Evolutionary conservation across 2,113 vertebrate species (phyloP).

Genomic region (Perca schrenkii): DNA sequence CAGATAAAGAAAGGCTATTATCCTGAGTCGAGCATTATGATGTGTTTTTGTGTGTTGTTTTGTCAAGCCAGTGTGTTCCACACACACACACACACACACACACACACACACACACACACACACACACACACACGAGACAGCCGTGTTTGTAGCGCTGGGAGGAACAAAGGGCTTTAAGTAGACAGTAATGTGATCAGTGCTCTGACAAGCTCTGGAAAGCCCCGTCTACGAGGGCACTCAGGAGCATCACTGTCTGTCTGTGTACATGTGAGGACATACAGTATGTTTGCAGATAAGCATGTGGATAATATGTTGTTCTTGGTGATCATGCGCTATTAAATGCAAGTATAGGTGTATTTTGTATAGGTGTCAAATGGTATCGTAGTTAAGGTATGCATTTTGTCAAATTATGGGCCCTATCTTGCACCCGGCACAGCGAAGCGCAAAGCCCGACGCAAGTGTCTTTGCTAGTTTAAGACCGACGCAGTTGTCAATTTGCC

Average conservation of each 20-base stretch:
- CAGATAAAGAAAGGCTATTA: constrained; percentile 74
- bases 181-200: constrained; percentile 76
- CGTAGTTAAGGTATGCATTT: neutral
- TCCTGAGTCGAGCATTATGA: constrained; percentile 67
- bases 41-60: constrained; percentile 70
- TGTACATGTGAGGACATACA: neutral
- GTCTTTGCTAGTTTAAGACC: no score
- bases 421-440: no score
- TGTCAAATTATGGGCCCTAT: neutral
- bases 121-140: constrained; percentile 44
- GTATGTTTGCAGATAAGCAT: neutral
- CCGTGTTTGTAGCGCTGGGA: constrained; percentile 61
- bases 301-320: neutral
- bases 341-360: neutral
- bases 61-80: constrained; percentile 55
- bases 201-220: constrained; percentile 64
- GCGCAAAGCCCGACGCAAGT: no score
- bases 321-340: neutral
- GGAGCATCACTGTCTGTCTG: constrained; percentile 15
- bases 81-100: constrained; percentile 43
- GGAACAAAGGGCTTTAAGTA: constrained; percentile 78
- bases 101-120: constrained; percentile 54
- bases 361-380: neutral
- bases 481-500: no score
- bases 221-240: constrained; percentile 42